These are phyloP conservation scores for Eurystomus gularis DNA, from an alignment of 2,113 vertebrate genomes.

Conservation along the genomic window DNA sequence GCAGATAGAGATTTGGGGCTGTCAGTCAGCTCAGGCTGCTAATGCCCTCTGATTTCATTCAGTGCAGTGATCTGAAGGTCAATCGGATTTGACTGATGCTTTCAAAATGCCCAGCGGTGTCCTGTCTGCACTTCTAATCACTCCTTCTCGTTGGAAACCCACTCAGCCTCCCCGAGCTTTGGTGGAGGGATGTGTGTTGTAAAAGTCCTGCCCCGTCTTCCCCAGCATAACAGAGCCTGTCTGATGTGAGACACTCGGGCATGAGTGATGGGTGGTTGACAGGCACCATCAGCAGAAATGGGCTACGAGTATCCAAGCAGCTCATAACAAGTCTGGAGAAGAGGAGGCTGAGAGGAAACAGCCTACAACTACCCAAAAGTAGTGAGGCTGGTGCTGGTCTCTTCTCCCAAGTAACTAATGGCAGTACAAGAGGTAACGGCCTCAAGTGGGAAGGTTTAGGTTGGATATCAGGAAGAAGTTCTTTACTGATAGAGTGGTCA, in stretches of 20 bases:
- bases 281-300: neutral
- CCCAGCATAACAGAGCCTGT: fast-evolving
- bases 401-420: too few relatives aligned
- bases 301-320: neutral
- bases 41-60: neutral
- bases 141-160: neutral
- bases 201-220: neutral
- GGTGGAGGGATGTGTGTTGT: neutral
- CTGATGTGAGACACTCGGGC: neutral
- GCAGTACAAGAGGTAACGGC: too few relatives aligned
- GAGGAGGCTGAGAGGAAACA: too few relatives aligned
- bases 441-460: too few relatives aligned
- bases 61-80: neutral
- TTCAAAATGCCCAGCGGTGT: neutral
- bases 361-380: too few relatives aligned
- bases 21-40: neutral
- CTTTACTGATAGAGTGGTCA: too few relatives aligned
- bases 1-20: neutral
- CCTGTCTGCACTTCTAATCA: neutral
- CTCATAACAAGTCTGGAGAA: neutral
- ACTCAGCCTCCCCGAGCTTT: neutral
- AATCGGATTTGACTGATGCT: neutral
- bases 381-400: too few relatives aligned
- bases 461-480: too few relatives aligned
- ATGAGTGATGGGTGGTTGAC: neutral